Evolutionary conservation across 2,888 invertebrate genomes (phyloP).

Genomic region (Invenusta paracnida): DNA sequence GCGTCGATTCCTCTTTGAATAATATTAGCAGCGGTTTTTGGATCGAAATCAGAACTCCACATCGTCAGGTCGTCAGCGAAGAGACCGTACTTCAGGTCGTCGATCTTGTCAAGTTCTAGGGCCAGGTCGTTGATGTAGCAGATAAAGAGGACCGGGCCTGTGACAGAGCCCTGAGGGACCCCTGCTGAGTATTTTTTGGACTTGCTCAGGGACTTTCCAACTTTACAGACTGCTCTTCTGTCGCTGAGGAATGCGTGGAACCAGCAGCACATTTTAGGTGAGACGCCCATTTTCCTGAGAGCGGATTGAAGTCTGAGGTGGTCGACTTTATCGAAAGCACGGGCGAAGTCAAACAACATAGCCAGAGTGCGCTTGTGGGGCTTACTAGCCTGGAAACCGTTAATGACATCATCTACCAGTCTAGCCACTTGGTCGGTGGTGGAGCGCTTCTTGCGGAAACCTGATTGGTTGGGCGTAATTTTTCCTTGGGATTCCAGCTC

Average conservation of each 20-base stretch:
- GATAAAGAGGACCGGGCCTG: neutral
- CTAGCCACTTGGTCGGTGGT: too few relatives aligned
- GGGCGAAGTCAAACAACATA: too few relatives aligned
- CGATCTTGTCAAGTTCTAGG: neutral
- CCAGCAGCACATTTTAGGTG: neutral
- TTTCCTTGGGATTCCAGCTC: too few relatives aligned
- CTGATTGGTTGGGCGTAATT: too few relatives aligned
- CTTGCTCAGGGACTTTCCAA: neutral
- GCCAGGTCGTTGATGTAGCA: constrained; percentile 1
- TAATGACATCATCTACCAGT: too few relatives aligned
- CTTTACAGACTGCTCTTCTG: neutral
- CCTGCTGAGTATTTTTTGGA: neutral
- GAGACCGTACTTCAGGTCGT: neutral
- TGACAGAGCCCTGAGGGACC: neutral
- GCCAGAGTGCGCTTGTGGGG: too few relatives aligned
- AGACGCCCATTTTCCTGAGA: neutral
- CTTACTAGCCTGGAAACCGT: too few relatives aligned
- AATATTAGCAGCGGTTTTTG: too few relatives aligned
- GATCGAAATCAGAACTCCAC: too few relatives aligned
- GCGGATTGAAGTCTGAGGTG: neutral
- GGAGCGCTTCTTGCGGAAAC: too few relatives aligned
- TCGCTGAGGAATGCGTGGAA: neutral
- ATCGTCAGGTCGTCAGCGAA: neutral
- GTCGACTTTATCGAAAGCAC: too few relatives aligned
- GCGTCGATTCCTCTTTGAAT: too few relatives aligned